Percentiles rank a stretch among this genome's conserved stretches.
Conservation (phyloP, 2,888 invertebrate species). For the Brassicogethes aeneus region DNA sequence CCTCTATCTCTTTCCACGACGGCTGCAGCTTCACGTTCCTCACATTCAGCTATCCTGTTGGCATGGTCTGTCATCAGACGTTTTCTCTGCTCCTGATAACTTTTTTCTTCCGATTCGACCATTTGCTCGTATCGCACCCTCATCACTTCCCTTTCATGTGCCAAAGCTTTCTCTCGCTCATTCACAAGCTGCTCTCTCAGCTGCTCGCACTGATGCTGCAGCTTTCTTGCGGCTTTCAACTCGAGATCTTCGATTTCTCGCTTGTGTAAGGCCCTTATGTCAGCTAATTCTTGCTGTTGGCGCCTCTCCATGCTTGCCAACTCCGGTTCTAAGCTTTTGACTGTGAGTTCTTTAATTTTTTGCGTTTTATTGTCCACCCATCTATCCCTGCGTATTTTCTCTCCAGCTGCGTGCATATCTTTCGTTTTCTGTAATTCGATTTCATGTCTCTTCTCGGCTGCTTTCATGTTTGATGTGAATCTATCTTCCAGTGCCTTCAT, state of each 20-base stretch:
- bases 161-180: slow-evolving; percentile 53
- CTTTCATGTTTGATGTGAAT: slow-evolving; percentile 55
- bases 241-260: slow-evolving; percentile 57
- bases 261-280: slow-evolving; percentile 58
- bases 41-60: slow-evolving; percentile 39
- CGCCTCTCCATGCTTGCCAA: slow-evolving; percentile 65
- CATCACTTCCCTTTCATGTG: slow-evolving; percentile 52
- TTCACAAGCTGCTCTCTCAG: slow-evolving; percentile 51
- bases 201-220: slow-evolving; percentile 52
- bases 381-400: slow-evolving; percentile 63
- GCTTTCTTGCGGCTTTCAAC: slow-evolving; percentile 49
- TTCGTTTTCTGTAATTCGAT: slow-evolving; percentile 66
- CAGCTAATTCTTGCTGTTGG: slow-evolving; percentile 58
- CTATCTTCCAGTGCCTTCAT: slow-evolving; percentile 58
- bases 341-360: slow-evolving; percentile 79
- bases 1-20: slow-evolving; percentile 42
- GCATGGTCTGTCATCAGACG: slow-evolving; percentile 44
- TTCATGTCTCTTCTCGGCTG: slow-evolving; percentile 64
- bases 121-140: slow-evolving; percentile 46
- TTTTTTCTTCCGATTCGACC: slow-evolving; percentile 46
- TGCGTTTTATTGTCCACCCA: slow-evolving; percentile 80
- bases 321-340: slow-evolving; percentile 81
- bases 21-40: slow-evolving; percentile 39
- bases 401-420: slow-evolving; percentile 68
- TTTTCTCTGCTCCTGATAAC: slow-evolving; percentile 47